Evolutionary conservation across 2,797 vertebrate species (phyloP).

Genomic region (Acrocephalus scirpaceus): DNA sequence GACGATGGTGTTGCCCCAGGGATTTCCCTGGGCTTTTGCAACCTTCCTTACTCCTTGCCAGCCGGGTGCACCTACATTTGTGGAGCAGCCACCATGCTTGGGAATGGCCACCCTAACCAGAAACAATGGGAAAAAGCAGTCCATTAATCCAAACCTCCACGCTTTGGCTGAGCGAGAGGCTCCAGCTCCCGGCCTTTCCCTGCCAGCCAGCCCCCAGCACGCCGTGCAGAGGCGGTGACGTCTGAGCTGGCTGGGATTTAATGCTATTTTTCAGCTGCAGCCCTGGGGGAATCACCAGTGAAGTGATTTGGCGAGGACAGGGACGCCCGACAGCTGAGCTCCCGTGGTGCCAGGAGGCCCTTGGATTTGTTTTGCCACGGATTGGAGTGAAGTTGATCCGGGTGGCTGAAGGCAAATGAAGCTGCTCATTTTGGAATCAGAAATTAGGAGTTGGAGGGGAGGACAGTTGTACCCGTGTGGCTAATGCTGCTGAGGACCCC

Average conservation of each 20-base stretch:
- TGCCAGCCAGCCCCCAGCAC: background rate
- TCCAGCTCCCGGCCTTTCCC: background rate
- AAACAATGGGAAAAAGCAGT: background rate
- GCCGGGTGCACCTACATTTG: background rate
- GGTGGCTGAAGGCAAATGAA: background rate
- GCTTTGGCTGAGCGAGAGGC: background rate
- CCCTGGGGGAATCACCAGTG: background rate
- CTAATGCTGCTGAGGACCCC: background rate
- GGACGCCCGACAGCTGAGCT: rapidly evolving
- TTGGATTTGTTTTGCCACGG: background rate
- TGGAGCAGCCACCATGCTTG: rapidly evolving
- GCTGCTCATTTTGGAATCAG: background rate
- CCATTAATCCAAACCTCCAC: background rate
- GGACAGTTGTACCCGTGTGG: rapidly evolving
- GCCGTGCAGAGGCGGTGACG: background rate
- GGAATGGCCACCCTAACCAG: background rate
- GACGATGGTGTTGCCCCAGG: background rate
- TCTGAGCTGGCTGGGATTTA: background rate
- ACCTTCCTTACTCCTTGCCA: background rate
- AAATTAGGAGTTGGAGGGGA: background rate
- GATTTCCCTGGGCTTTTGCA: background rate
- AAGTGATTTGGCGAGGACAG: background rate
- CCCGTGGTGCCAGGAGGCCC: background rate
- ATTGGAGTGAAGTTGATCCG: background rate
- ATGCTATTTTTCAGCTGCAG: background rate